Percentiles rank a stretch among this genome's conserved stretches.
These are phyloP conservation scores for Drosophila mercatorum DNA, from an alignment of 2,888 invertebrate species.

Conservation along the genomic window DNA sequence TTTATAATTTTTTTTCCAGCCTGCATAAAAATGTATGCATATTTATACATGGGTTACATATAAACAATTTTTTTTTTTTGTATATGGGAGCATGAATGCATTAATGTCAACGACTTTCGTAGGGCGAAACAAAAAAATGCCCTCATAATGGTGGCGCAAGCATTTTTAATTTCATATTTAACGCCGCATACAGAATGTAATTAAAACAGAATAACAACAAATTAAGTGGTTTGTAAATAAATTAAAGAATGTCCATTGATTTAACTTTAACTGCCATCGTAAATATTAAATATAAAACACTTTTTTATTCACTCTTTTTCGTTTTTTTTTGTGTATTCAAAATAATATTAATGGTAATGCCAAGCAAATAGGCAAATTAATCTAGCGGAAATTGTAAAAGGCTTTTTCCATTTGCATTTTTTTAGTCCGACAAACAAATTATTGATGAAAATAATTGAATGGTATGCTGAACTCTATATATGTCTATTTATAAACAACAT, in stretches of 20 bases:
- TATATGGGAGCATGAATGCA: constrained; percentile 71
- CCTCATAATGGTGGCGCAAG: constrained; percentile 48
- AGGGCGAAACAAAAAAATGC: constrained; percentile 35
- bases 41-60: neutral
- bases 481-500: neutral
- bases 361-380: constrained; percentile 49
- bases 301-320: constrained; percentile 3
- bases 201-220: constrained; percentile 81
- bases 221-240: constrained; percentile 83
- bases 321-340: neutral
- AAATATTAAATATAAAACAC: constrained; percentile 32
- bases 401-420: neutral
- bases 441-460: neutral
- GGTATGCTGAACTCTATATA: neutral
- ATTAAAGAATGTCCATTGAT: constrained; percentile 57
- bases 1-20: neutral
- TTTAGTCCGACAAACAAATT: too few species aligned
- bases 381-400: constrained; percentile 41
- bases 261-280: constrained; percentile 39
- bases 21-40: constrained; percentile 18
- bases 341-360: constrained; percentile 13
- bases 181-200: constrained; percentile 73
- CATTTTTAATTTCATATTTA: constrained; percentile 72
- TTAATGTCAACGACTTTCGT: constrained; percentile 60
- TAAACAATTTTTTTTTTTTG: constrained; percentile 40